Conservation (phyloP, 2,113 vertebrate genomes). For the Cavia porcellus region DNA sequence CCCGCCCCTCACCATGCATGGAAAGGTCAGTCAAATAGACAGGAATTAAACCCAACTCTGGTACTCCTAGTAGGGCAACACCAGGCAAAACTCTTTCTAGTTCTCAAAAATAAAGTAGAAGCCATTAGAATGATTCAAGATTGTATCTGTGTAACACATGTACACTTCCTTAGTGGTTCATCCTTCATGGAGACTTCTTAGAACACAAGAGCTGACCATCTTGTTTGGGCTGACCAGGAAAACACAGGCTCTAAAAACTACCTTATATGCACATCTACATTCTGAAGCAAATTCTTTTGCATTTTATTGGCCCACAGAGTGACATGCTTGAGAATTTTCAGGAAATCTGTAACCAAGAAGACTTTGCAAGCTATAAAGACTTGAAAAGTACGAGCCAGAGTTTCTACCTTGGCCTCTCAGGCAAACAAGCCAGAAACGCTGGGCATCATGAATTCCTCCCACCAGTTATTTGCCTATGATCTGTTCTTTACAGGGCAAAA, state of each 20-base stretch:
- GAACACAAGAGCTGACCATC: background rate
- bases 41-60: background rate
- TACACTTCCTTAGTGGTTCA: background rate
- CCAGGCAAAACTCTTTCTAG: background rate
- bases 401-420: background rate
- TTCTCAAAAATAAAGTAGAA: background rate
- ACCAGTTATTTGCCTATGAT: background rate
- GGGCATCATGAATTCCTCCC: background rate
- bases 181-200: background rate
- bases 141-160: rapidly evolving
- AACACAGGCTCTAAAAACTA: background rate
- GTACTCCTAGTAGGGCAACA: background rate
- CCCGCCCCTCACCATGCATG: too few relatives aligned
- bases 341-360: background rate
- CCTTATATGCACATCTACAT: background rate
- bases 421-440: background rate
- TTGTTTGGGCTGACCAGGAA: background rate
- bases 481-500: conserved; percentile 83
- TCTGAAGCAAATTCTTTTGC: background rate
- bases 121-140: background rate
- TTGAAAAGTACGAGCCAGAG: background rate
- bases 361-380: background rate
- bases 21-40: background rate
- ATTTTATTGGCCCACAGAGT: background rate
- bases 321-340: background rate